Evolutionary conservation across 1,140 invertebrate genomes (phyloP).

Genomic region (Mesaphorura yosii): DNA sequence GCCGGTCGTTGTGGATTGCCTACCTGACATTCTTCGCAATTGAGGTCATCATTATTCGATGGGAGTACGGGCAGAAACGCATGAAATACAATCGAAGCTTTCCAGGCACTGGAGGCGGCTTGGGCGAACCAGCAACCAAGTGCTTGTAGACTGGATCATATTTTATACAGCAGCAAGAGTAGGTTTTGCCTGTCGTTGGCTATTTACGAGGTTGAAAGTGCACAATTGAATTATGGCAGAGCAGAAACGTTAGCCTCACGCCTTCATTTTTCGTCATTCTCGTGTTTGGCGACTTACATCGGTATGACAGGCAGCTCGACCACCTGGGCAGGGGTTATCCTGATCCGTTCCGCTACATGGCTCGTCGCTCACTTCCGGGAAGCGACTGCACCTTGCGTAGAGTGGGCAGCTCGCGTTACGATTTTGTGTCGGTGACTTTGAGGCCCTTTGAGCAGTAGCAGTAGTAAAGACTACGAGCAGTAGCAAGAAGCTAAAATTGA

Average conservation of each 20-base stretch:
- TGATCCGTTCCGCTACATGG: not conserved
- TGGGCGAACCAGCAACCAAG: slow-evolving; percentile 21
- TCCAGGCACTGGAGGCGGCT: slow-evolving; percentile 38
- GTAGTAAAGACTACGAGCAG: too few species aligned
- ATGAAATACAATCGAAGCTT: slow-evolving; percentile 47
- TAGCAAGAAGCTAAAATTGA: too few species aligned
- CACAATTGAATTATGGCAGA: too few species aligned
- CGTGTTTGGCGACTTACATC: too few species aligned
- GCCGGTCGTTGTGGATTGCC: too few species aligned
- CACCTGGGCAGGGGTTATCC: not conserved
- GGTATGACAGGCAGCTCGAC: not conserved
- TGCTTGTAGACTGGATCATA: not conserved
- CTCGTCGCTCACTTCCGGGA: not conserved
- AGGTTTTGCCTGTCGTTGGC: too few species aligned
- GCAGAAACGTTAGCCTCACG: too few species aligned
- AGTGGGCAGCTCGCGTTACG: too few species aligned
- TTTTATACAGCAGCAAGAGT: not conserved
- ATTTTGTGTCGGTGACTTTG: too few species aligned
- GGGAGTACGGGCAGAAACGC: slow-evolving; percentile 50
- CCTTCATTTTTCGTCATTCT: too few species aligned
- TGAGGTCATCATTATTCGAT: slow-evolving; percentile 44
- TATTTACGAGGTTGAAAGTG: too few species aligned
- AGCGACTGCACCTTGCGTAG: not conserved
- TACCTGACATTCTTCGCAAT: slow-evolving; percentile 39
- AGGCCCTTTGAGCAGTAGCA: too few species aligned